Evolutionary conservation across 2,113 vertebrate genomes (phyloP), one percentile per base, ranked within the genome.

Genomic region (Spermophilus dauricus): DNA sequence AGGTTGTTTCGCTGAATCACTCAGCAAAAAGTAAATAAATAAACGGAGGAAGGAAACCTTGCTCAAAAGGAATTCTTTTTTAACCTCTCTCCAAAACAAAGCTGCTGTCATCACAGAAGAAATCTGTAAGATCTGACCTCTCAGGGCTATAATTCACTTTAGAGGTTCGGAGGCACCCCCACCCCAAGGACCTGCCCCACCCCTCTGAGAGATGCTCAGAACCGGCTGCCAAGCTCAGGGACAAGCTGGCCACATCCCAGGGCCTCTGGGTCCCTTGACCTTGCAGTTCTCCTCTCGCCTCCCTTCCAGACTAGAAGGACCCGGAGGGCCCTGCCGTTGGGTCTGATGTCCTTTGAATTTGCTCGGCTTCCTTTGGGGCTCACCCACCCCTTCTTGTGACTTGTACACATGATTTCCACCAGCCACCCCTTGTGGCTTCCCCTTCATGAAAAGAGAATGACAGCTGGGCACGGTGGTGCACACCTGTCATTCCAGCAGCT

Each of bases 21-120:
- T 95, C 51, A 5, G 63, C 84, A 72, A 84, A 90, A 97, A 94
- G 95, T 95, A 97, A 98, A 97, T 97, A 98, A 98, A 97, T 96
- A 97, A 84, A 70, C 37, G 32, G 45, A 97, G 95, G 92, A 97
- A 97, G 96, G 95, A 97, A 97, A 97, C 70, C 86, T 93, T 89
- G 80, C 92, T 97, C 88, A 69, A 92, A 97, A 97, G 94, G 93
- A 95, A 94, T 87, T 94, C 48, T 73, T 32, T 75, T 84, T 63
- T 28, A 63, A n/a, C 37, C 91, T 88, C 69, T 48, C 67, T 75
- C 32, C n/a, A 85, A 92, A 86, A 65, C 89, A 92, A 92, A 96
- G 77, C 61, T 30, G 78, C 75, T 95, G 20, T 97, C 94, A 73
- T 89, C 83, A 63, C 37, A 37, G 34, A 51, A 94, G 87, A n/a